Evolutionary conservation across 2,113 vertebrate genomes (phyloP), one percentile per base, ranked within the genome.

Genomic region (Rutilus rutilus): DNA sequence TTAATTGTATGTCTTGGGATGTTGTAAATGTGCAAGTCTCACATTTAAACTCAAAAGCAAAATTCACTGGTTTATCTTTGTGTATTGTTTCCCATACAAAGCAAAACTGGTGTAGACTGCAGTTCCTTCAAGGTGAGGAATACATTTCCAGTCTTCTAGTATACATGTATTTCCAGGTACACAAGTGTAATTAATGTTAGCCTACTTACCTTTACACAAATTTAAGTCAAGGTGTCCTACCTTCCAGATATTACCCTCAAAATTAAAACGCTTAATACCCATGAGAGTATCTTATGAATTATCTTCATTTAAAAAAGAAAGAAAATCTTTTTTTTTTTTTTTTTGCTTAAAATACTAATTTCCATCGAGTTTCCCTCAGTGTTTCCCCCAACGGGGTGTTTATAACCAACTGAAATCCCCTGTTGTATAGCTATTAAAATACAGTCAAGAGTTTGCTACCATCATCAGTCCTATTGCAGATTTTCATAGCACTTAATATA

Each of bases 231-330:
- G 21, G 19, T 47, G 62, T 50, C 73, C 73, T 65, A 17, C 74
- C 57, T 84, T 73, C 47, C 19, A 54, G 65, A 69, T 78, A 85
- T 85, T 75, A 36, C 10, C 60, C 62, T 78, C 33, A 54, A 64
- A 85, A 85, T 79, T 85, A 85, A 85, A 77, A 36, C 15, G 19
- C 7, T 14, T 39, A 79, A 79, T 78, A 17, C 84, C 50, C 75
- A 15, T 8, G 75, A 65, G 84, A 57, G 12, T 7, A 27, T 14
- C 15, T 8, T 85, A 14, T 67, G 3, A 76, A 50, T 79, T 12
- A 78, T 78, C 54, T 85, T 39, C 11, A 8, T 59, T 77, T 64
- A 25, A 57, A 69, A 27, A 47, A 65, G 59, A 77, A 52, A 33
- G 30, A 42, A 62, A 47, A 19, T 14, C 0, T 0, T 67, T 67